A percentile compares a stretch with the other conserved stretches of the same genome.
Evolutionary conservation across 2,888 invertebrate species (phyloP).

Genomic region (Xestia xanthographa): DNA sequence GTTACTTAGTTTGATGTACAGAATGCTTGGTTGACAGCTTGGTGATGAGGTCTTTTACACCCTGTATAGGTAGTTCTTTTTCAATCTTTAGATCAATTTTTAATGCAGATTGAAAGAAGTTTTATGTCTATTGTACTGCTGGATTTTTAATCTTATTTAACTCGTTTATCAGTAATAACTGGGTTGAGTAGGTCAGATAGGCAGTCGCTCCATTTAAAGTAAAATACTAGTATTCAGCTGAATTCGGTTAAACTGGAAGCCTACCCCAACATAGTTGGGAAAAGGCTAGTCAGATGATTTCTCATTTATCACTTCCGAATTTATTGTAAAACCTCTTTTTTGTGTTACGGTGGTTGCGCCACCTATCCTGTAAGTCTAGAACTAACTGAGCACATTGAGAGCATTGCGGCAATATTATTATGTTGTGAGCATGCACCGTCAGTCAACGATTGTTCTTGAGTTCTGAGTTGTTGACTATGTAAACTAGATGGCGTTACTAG

Average conservation of each 20-base stretch:
- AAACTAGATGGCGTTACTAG: slow-evolving; percentile 48
- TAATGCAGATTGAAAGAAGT: not conserved
- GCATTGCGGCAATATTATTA: not conserved
- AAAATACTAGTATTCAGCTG: too few relatives aligned
- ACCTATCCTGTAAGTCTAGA: slow-evolving; percentile 11
- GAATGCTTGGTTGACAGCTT: too few relatives aligned
- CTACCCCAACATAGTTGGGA: too few relatives aligned
- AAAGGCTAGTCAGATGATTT: too few relatives aligned
- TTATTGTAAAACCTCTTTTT: not conserved
- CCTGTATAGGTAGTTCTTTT: too few relatives aligned
- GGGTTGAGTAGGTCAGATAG: too few relatives aligned
- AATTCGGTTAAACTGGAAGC: too few relatives aligned
- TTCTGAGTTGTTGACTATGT: not conserved
- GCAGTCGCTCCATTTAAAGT: too few relatives aligned
- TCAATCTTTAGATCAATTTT: not conserved
- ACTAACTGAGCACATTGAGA: slow-evolving; percentile 7
- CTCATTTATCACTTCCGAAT: not conserved
- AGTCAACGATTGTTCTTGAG: not conserved
- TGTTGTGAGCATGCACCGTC: not conserved
- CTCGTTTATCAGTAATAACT: too few relatives aligned
- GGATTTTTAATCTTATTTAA: not conserved
- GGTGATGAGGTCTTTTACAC: too few relatives aligned
- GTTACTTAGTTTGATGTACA: too few relatives aligned
- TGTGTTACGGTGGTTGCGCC: slow-evolving; percentile 12
- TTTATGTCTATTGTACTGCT: not conserved